A percentile compares a stretch with the other conserved stretches of the same genome.
phyloP scores from a whole-genome alignment of 2,888 invertebrate genomes.

The Encarsia formosa region DNA sequence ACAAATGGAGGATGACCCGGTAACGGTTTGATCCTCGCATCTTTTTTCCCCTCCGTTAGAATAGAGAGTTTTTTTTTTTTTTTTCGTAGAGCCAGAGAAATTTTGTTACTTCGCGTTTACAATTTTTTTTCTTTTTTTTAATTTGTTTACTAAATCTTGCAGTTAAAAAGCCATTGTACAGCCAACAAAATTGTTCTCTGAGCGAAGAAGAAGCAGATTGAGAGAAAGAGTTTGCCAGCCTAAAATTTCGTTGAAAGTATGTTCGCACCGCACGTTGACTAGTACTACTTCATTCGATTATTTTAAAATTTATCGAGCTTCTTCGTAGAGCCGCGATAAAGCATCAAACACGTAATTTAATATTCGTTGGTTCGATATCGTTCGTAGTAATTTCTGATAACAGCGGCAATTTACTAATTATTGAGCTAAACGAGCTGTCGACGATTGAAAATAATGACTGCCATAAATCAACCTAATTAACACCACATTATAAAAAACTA shows the following conservation, averaged over 20 bases:
- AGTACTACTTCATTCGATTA: too few relatives aligned
- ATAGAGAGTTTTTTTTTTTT: constrained; percentile 8
- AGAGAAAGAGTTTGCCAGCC: background rate
- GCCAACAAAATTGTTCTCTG: constrained; percentile 5
- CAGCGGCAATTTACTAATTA: too few relatives aligned
- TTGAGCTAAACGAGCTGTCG: too few relatives aligned
- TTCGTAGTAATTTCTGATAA: background rate
- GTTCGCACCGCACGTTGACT: too few relatives aligned
- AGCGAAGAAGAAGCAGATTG: background rate
- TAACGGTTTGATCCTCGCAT: background rate
- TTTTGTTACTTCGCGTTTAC: constrained; percentile 7
- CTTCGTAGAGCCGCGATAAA: too few relatives aligned
- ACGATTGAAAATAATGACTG: too few relatives aligned
- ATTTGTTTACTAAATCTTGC: background rate
- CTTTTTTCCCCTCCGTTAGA: too few relatives aligned
- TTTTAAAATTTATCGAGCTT: too few relatives aligned
- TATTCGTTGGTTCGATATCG: background rate
- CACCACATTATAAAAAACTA: too few relatives aligned
- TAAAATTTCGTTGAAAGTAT: too few relatives aligned
- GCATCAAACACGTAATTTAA: background rate
- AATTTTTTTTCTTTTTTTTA: constrained; percentile 5
- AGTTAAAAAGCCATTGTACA: background rate
- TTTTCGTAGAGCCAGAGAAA: background rate
- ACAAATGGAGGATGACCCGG: constrained; percentile 1
- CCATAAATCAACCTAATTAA: too few relatives aligned